Evolutionary conservation across 2,888 invertebrate genomes (phyloP), one percentile per base, ranked within the genome.

Genomic region (Cataglyphis livida): DNA sequence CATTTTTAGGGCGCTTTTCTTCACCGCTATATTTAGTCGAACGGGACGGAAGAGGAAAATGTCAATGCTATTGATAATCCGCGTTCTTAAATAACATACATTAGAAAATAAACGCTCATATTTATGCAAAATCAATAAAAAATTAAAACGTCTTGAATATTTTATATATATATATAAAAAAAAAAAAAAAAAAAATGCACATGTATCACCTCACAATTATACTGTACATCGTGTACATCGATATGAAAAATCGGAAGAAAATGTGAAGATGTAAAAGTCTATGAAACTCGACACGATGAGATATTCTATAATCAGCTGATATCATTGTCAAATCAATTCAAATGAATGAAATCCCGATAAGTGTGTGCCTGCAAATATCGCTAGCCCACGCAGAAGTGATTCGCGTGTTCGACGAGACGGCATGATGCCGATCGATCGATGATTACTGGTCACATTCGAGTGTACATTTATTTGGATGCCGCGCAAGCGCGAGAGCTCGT

Each of bases 381-480:
- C 5, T 35, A 25, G 15, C 21, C 18, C 66, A 38, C 21, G 57
- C 15, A 57, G 32, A 59, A 21, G n/a, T 57, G 1, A 78, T 59
- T 57, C 21, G 68, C 41, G 15, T 44, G 44, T 44, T 44, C 21
- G 15, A 35, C 18, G 21, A 41, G 54, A 76, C 9, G 28, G 41
- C n/a, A 57, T 66, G 21, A 21, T 48, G 66, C 28, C 68, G 41
- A 68, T 68, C 57, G 41, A 78, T 57, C 28, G 9, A n/a, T 41
- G 41, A 78, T 78, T 66, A 78, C 38, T 59, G 28, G 28, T 66
- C 21, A 68, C n/a, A 48, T 78, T 78, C n/a, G 32, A 21, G 21
- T 41, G 44, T 32, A 44, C 18, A 41, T 59, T 70, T 70, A 70
- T 70, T 59, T 62, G n/a, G 75, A 75, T 66, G 28, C 15, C 15